Evolutionary conservation across 2,797 vertebrate species (phyloP).

Genomic region (Sebastes matsubarae): DNA sequence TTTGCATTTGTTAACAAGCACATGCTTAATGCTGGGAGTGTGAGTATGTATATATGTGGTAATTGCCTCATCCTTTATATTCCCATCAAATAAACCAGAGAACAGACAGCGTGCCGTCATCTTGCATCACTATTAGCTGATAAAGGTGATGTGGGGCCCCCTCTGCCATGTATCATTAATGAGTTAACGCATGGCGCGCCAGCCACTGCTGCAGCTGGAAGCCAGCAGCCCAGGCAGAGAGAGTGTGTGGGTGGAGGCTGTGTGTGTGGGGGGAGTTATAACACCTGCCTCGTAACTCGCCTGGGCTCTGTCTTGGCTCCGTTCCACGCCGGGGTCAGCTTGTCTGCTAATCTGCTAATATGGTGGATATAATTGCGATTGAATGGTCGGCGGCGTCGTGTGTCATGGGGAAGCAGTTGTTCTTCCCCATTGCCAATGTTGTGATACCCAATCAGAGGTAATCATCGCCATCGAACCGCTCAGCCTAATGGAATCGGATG

Average conservation of each 20-base stretch:
- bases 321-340: slow-evolving; percentile 73
- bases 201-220: slow-evolving; percentile 59
- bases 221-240: slow-evolving; percentile 43
- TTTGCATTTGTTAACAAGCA: slow-evolving; percentile 13
- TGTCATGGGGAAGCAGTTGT: slow-evolving; percentile 69
- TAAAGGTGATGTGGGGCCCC: slow-evolving; percentile 42
- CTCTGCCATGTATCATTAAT: slow-evolving; percentile 69
- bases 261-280: slow-evolving; percentile 32
- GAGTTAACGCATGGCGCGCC: slow-evolving; percentile 44
- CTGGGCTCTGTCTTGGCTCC: slow-evolving; percentile 68
- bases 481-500: slow-evolving; percentile 73
- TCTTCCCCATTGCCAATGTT: slow-evolving; percentile 75
- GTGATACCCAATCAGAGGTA: slow-evolving; percentile 78
- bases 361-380: slow-evolving; percentile 82
- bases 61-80: background rate
- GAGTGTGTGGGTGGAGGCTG: slow-evolving; percentile 33
- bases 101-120: slow-evolving; percentile 22
- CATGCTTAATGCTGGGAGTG: background rate
- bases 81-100: slow-evolving; percentile 9
- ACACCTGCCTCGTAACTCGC: slow-evolving; percentile 76
- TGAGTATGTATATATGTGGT: background rate
- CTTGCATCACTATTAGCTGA: slow-evolving; percentile 36
- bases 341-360: slow-evolving; percentile 84
- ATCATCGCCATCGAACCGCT: slow-evolving; percentile 65
- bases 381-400: slow-evolving; percentile 67